phyloP scores from a whole-genome alignment of 2,888 invertebrate genomes.

The Stenodera caucasica region DNA sequence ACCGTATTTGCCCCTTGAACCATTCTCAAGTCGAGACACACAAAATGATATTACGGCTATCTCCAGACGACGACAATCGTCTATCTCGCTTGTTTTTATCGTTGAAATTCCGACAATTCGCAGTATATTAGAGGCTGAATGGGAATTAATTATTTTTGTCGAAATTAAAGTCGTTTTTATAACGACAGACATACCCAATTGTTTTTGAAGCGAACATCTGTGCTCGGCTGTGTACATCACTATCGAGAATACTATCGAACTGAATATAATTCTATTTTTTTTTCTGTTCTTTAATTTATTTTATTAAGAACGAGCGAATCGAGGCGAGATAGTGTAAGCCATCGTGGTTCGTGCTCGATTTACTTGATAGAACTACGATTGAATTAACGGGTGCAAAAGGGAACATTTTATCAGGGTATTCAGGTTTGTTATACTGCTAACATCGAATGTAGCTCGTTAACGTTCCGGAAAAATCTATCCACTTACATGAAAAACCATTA shows the following conservation, averaged over 20 bases:
- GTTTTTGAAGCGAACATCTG: too few species aligned
- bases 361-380: conserved; percentile 29
- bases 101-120: too few species aligned
- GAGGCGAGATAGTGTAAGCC: conserved; percentile 8
- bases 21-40: not conserved
- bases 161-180: too few species aligned
- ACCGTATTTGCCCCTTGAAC: not conserved
- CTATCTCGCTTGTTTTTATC: not conserved
- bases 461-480: not conserved
- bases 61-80: not conserved
- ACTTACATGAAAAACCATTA: too few species aligned
- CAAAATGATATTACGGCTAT: not conserved
- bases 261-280: too few species aligned
- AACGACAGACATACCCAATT: too few species aligned
- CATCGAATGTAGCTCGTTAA: conserved; percentile 6
- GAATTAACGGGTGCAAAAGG: conserved; percentile 24
- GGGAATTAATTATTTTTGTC: too few species aligned
- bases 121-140: too few species aligned
- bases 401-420: not conserved
- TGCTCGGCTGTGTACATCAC: too few species aligned
- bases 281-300: too few species aligned
- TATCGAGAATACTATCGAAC: too few species aligned
- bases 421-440: not conserved
- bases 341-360: conserved; percentile 30
- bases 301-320: not conserved